Percentiles rank a stretch among this genome's conserved stretches.
Evolutionary conservation across 64 coral and sea anemone species (phyloP).

Genomic region (Montipora capricornis): DNA sequence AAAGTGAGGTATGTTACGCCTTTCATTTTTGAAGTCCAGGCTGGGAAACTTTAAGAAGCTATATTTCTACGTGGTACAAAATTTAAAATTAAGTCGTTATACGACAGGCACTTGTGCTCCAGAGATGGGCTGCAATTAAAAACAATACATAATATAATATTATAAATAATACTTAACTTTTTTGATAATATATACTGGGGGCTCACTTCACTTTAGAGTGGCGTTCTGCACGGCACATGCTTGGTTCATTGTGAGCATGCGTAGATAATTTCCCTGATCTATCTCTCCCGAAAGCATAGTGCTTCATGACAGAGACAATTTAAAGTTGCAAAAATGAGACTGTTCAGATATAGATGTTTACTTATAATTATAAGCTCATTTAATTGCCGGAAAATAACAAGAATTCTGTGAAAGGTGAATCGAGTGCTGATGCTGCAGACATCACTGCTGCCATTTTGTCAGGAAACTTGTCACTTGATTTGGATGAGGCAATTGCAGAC

Average conservation of each 20-base stretch:
- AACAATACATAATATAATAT: no score
- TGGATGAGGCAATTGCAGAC: constrained; percentile 12
- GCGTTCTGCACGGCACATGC: no score
- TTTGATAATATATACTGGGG: no score
- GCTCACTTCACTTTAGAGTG: no score
- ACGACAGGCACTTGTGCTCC: background rate
- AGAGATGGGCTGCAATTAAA: no score
- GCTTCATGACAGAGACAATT: no score
- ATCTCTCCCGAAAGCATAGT: background rate
- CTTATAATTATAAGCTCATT: background rate
- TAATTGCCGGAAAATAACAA: constrained; percentile 7
- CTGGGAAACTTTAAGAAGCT: background rate
- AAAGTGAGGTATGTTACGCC: constrained; percentile 20
- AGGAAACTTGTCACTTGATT: background rate
- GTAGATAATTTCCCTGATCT: background rate
- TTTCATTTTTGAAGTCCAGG: background rate
- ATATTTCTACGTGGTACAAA: background rate
- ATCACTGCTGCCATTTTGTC: constrained; percentile 7
- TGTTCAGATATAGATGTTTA: background rate
- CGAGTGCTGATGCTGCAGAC: background rate
- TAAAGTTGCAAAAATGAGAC: background rate
- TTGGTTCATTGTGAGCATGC: no score
- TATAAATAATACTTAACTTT: no score
- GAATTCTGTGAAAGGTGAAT: background rate
- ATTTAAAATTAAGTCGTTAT: background rate